These are phyloP conservation scores for Euclidia mi DNA, from an alignment of 2,888 invertebrate genomes.

Conservation along the genomic window DNA sequence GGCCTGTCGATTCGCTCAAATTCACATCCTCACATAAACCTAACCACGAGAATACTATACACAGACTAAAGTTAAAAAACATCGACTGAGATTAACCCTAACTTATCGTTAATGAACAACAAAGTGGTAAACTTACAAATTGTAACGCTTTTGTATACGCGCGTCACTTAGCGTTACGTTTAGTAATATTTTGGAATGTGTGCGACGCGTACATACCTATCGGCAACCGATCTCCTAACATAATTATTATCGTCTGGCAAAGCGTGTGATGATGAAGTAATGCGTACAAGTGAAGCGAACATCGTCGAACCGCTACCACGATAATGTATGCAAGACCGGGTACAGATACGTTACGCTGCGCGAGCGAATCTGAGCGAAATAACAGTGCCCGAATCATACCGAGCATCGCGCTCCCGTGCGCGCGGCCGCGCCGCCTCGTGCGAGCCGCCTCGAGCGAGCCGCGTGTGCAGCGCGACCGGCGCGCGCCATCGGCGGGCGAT, in stretches of 20 bases:
- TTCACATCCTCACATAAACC: constrained; percentile 84
- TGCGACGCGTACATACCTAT: constrained; percentile 77
- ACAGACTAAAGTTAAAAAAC: constrained; percentile 86
- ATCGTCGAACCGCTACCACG: constrained; percentile 26
- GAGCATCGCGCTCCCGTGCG: constrained; percentile 42
- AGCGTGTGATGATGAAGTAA: constrained; percentile 55
- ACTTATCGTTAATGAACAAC: constrained; percentile 90
- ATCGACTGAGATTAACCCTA: constrained; percentile 88
- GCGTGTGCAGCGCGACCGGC: constrained; percentile 18
- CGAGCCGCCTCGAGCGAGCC: no score
- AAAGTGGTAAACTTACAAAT: constrained; percentile 88
- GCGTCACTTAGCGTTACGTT: constrained; percentile 78
- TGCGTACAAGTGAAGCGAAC: constrained; percentile 44
- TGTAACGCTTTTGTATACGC: constrained; percentile 77
- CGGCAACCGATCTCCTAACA: constrained; percentile 59
- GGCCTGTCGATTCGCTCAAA: constrained; percentile 88
- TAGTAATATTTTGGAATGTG: constrained; percentile 88
- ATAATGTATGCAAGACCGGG: constrained; percentile 43
- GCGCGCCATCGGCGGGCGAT: constrained; percentile 30
- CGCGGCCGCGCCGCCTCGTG: constrained; percentile 6
- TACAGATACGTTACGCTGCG: constrained; percentile 60
- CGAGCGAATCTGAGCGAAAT: constrained; percentile 84
- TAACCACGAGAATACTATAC: constrained; percentile 87
- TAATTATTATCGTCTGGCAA: constrained; percentile 55
- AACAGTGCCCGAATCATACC: constrained; percentile 70